Evolutionary conservation across 1,140 invertebrate species (phyloP).

Genomic region (Pentalonia nigronervosa): DNA sequence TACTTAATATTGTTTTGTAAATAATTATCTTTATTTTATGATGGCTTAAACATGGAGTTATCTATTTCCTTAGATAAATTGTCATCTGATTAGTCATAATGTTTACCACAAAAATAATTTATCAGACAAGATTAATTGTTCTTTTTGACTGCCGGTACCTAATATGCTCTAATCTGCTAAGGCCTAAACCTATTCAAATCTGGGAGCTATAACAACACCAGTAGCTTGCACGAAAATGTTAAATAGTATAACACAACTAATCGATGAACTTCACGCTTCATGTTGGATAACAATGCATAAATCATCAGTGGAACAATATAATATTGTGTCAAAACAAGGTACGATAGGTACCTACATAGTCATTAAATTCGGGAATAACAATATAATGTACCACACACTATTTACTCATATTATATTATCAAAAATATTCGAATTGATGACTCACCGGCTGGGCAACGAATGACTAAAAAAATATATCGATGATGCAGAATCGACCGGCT

Average conservation of each 20-base stretch:
- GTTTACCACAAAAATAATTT: neutral
- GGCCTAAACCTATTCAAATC: neutral
- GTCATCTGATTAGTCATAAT: neutral
- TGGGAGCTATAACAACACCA: neutral
- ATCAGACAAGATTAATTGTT: neutral
- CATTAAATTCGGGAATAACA: neutral
- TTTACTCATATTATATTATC: neutral
- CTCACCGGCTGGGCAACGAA: neutral
- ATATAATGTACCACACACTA: neutral
- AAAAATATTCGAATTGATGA: conserved; percentile 29
- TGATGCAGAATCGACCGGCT: neutral
- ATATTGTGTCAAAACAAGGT: neutral
- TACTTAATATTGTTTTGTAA: neutral
- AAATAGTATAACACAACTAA: neutral
- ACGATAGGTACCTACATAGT: neutral
- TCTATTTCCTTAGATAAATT: neutral
- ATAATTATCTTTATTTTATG: neutral
- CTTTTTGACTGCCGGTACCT: neutral
- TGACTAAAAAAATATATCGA: neutral
- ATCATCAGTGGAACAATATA: neutral
- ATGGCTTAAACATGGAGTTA: neutral
- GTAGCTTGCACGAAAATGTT: neutral
- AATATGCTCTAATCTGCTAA: neutral
- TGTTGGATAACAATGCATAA: no score
- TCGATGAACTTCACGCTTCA: neutral